Conservation (phyloP, 2,888 invertebrate genomes). For the Bruchidius siliquastri region DNA sequence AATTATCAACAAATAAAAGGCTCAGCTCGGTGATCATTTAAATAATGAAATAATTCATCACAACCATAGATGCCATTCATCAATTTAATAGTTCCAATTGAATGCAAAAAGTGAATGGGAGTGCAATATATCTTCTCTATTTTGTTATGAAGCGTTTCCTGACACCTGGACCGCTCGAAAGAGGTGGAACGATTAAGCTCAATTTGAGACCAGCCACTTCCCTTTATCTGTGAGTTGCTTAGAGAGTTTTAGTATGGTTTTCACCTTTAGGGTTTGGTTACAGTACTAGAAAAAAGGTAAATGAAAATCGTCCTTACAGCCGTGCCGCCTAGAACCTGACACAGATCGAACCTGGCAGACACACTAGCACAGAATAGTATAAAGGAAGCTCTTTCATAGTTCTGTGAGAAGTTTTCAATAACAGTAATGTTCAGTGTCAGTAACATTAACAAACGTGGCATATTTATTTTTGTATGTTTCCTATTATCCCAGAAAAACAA, state of each 20-base stretch:
- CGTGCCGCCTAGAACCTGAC: no score
- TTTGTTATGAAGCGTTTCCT: background rate
- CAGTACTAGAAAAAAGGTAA: no score
- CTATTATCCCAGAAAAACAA: no score
- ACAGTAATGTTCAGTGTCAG: no score
- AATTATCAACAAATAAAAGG: slow-evolving; percentile 17
- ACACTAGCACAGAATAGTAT: no score
- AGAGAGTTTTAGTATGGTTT: background rate
- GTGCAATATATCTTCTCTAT: slow-evolving; percentile 13
- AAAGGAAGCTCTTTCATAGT: no score
- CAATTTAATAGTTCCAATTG: slow-evolving; percentile 21
- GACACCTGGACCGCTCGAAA: background rate
- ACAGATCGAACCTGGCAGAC: no score
- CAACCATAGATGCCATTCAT: slow-evolving; percentile 18
- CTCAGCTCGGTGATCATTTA: slow-evolving; percentile 12
- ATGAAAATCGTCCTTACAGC: no score
- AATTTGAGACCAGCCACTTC: background rate
- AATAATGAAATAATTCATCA: slow-evolving; percentile 19
- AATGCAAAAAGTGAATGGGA: slow-evolving; percentile 8
- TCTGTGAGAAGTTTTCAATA: no score
- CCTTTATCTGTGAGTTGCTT: background rate
- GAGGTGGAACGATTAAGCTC: background rate
- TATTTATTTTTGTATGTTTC: no score
- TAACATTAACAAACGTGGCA: no score
- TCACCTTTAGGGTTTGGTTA: background rate